phyloP scores from a whole-genome alignment of 1,140 invertebrate species.

The Drosophila athabasca region DNA sequence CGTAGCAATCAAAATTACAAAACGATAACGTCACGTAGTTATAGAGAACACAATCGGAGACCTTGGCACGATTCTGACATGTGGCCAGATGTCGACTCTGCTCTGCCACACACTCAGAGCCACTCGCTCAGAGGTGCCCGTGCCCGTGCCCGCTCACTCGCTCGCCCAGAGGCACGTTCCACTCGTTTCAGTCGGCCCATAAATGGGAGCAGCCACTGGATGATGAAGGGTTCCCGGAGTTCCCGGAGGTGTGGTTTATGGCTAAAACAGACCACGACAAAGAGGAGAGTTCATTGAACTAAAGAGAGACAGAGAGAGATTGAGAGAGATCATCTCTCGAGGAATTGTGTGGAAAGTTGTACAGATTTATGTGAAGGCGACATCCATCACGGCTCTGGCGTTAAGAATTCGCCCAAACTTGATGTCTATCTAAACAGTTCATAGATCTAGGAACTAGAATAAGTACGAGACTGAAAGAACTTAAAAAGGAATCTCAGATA shows the following conservation, averaged over 20 bases:
- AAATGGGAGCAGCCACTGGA: conserved; percentile 24
- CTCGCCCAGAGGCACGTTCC: conserved; percentile 30
- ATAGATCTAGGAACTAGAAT: too few species aligned
- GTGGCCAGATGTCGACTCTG: conserved; percentile 44
- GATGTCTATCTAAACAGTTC: too few species aligned
- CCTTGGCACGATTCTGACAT: conserved; percentile 77
- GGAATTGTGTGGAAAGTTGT: too few species aligned
- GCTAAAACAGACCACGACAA: conserved; percentile 7
- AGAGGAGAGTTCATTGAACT: too few species aligned
- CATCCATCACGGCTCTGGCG: too few species aligned
- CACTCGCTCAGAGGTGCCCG: conserved; percentile 19
- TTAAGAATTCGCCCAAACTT: too few species aligned
- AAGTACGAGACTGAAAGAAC: too few species aligned
- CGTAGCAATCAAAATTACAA: conserved; percentile 56
- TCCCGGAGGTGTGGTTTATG: conserved; percentile 27
- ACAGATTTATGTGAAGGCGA: too few species aligned
- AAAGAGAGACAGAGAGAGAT: too few species aligned
- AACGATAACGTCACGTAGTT: conserved; percentile 76
- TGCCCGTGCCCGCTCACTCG: too few species aligned
- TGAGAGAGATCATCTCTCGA: too few species aligned
- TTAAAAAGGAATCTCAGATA: too few species aligned
- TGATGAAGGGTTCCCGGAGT: conserved; percentile 22
- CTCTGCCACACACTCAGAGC: neutral
- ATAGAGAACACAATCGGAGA: conserved; percentile 71
- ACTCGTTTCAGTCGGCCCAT: conserved; percentile 6